Percentiles rank a stretch among this genome's conserved stretches.
phyloP scores from a whole-genome alignment of 2,888 invertebrate species.

The Gastrophysa polygoni region DNA sequence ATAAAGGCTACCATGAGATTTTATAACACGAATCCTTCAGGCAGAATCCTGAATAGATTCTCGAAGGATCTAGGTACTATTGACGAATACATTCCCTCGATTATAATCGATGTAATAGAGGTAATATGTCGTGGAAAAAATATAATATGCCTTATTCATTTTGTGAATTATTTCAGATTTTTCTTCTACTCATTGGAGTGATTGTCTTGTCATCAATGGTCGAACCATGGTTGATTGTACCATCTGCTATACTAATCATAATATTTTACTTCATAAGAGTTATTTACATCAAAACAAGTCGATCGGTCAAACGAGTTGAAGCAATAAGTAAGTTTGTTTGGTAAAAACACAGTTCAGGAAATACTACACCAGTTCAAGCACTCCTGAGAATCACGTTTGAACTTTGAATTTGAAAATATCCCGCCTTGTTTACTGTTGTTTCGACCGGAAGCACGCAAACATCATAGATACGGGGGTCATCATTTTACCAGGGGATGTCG shows the following conservation, averaged over 20 bases:
- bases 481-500: no score
- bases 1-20: conserved; percentile 54
- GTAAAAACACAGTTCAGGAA: no score
- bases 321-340: conserved; percentile 66
- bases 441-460: no score
- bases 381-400: no score
- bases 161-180: conserved; percentile 41
- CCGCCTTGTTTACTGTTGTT: no score
- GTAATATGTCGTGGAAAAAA: conserved; percentile 37
- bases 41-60: conserved; percentile 57
- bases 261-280: conserved; percentile 70
- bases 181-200: conserved; percentile 69
- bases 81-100: conserved; percentile 66
- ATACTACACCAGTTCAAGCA: no score
- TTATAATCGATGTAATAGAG: conserved; percentile 52
- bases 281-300: conserved; percentile 75
- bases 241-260: conserved; percentile 67
- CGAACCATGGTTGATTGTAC: conserved; percentile 72
- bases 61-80: conserved; percentile 63
- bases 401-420: no score
- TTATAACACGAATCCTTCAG: conserved; percentile 55
- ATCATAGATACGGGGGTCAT: no score
- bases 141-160: conserved; percentile 3
- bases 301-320: conserved; percentile 75
- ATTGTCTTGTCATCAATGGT: conserved; percentile 73